phyloP scores from a whole-genome alignment of 2,888 invertebrate species.

The Cataglyphis rosenhaueri region DNA sequence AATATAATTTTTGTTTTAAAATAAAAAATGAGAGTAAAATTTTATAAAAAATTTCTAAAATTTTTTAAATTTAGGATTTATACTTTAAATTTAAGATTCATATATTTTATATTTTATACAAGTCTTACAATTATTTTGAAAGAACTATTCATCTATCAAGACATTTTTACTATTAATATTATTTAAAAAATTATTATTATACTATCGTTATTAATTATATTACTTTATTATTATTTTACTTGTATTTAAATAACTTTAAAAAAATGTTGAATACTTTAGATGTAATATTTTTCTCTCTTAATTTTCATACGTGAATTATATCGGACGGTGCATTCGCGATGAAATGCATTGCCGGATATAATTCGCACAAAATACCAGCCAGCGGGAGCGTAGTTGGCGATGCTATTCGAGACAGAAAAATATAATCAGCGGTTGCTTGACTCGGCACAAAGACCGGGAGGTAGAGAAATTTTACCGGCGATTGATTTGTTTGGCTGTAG shows the following conservation, averaged over 20 bases:
- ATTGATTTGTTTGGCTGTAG: slow-evolving; percentile 58
- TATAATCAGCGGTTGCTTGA: slow-evolving; percentile 59
- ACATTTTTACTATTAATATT: neutral
- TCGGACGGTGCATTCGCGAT: slow-evolving; percentile 13
- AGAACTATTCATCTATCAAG: neutral
- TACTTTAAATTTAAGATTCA: neutral
- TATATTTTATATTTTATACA: neutral
- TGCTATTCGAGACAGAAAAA: slow-evolving; percentile 61
- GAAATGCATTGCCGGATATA: slow-evolving; percentile 47
- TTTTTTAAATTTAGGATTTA: neutral
- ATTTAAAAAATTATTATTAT: neutral
- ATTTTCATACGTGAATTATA: slow-evolving; percentile 13
- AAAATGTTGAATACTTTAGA: neutral
- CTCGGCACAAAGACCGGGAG: neutral
- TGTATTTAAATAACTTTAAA: neutral
- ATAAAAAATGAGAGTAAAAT: neutral
- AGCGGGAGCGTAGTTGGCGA: slow-evolving; percentile 13
- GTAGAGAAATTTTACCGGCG: slow-evolving; percentile 44
- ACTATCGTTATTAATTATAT: neutral
- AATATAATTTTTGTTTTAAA: neutral
- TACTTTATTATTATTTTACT: neutral
- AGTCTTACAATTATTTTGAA: neutral
- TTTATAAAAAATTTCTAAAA: neutral
- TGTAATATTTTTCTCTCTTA: neutral
- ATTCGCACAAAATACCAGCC: slow-evolving; percentile 50